Conservation (phyloP, 2,797 vertebrate genomes). For the Phrynocephalus guinanensis region DNA sequence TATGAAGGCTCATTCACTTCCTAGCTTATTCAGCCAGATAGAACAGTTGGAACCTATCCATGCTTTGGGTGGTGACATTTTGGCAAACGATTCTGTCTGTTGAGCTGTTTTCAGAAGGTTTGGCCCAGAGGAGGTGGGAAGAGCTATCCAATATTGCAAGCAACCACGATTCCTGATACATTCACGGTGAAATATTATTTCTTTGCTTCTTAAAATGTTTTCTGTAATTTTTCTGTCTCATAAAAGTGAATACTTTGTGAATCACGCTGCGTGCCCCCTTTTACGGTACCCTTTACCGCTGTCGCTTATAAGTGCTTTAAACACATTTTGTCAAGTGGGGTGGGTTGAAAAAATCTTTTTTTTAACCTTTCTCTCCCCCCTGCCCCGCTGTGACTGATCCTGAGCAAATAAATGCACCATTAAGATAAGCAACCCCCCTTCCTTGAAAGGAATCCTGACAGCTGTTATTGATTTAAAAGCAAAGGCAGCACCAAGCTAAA, state of each 20-base stretch:
- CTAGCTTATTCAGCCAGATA: not conserved
- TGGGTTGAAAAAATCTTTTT: not conserved
- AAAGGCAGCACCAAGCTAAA: slow-evolving; percentile 57
- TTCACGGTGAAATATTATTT: slow-evolving; percentile 8
- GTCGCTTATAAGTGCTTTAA: not conserved
- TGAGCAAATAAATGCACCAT: not conserved
- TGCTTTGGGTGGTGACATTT: not conserved
- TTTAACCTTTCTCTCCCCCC: not conserved
- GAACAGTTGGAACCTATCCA: not conserved
- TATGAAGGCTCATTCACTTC: not conserved
- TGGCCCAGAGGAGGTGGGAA: not conserved
- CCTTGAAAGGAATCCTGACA: slow-evolving; percentile 36
- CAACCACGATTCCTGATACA: not conserved
- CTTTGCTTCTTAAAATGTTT: rapidly evolving
- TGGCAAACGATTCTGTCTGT: not conserved
- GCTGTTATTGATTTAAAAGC: slow-evolving; percentile 28
- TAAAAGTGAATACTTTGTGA: not conserved
- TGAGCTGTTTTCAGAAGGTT: not conserved
- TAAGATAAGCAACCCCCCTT: slow-evolving; percentile 43
- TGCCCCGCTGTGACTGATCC: slow-evolving; percentile 38
- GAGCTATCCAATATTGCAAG: not conserved
- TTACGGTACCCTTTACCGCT: not conserved
- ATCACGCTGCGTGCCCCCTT: not conserved
- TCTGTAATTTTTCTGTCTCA: not conserved
- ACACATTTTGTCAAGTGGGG: slow-evolving; percentile 9